Conservation (phyloP, 1,140 invertebrate genomes). For the Zophobas atratus region DNA sequence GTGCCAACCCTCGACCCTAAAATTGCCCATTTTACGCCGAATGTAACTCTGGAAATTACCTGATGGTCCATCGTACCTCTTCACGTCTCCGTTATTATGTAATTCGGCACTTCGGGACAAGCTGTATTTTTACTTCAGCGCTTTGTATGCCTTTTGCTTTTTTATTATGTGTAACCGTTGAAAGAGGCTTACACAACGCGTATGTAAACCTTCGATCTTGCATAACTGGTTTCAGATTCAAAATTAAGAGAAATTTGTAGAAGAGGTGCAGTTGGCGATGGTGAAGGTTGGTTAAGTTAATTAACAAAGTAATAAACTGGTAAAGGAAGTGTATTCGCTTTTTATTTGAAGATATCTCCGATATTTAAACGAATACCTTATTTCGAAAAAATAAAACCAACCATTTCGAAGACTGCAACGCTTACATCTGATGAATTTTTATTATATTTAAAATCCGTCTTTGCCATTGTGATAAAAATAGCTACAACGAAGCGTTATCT, state of each 20-base stretch:
- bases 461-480: no score
- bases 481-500: no score
- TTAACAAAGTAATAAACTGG: not conserved
- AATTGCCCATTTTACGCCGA: conserved; percentile 32
- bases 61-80: conserved; percentile 33
- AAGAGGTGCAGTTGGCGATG: not conserved
- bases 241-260: conserved; percentile 8
- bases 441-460: no score
- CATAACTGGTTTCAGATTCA: conserved; percentile 22
- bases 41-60: conserved; percentile 11
- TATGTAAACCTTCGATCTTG: conserved; percentile 28
- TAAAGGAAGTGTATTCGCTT: no score
- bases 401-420: no score
- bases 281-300: not conserved
- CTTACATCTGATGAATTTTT: no score
- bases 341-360: no score
- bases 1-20: conserved; percentile 35
- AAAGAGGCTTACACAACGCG: conserved; percentile 22
- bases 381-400: no score
- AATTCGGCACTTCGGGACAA: conserved; percentile 24
- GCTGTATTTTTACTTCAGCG: conserved; percentile 18
- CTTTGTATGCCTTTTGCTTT: conserved; percentile 8
- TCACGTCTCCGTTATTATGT: conserved; percentile 26
- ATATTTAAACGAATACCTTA: no score
- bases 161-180: conserved; percentile 12